phyloP scores from a whole-genome alignment of 1,140 invertebrate genomes.

The Hirudo medicinalis region DNA sequence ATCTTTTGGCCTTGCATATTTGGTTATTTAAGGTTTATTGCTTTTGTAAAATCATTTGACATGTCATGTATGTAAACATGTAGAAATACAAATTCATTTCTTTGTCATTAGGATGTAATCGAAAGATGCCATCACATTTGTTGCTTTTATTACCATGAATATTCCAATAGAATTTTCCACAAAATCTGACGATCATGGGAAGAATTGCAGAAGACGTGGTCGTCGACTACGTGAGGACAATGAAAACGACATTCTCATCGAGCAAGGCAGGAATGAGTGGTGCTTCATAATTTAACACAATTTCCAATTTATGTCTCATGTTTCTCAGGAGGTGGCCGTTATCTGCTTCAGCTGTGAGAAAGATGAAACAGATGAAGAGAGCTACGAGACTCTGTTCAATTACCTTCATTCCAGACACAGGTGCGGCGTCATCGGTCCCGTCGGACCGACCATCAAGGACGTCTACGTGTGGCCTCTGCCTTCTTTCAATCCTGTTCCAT shows the following conservation, averaged over 20 bases:
- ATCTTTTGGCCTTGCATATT: too few species aligned
- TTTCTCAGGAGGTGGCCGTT: constrained; percentile 59
- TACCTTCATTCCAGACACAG: constrained; percentile 68
- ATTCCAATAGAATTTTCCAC: constrained; percentile 45
- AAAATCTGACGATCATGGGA: constrained; percentile 74
- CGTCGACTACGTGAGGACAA: constrained; percentile 82
- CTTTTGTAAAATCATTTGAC: too few species aligned
- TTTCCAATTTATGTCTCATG: background rate
- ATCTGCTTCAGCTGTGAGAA: constrained; percentile 59
- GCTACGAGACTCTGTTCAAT: constrained; percentile 73
- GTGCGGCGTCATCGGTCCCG: constrained; percentile 53
- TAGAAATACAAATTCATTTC: too few species aligned
- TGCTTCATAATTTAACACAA: too few species aligned
- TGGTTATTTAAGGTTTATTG: too few species aligned
- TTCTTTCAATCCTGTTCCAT: constrained; percentile 59
- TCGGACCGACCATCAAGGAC: constrained; percentile 69
- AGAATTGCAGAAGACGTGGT: constrained; percentile 76
- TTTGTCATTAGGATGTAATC: too few species aligned
- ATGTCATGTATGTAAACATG: too few species aligned
- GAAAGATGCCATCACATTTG: too few species aligned
- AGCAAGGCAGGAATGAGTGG: constrained; percentile 7
- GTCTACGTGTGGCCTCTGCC: constrained; percentile 82
- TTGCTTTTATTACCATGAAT: too few species aligned
- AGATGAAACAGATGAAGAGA: constrained; percentile 65
- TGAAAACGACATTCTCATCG: constrained; percentile 45